These are phyloP conservation scores for Ormyrus nitidulus DNA, from an alignment of 2,888 invertebrate species.

Conservation along the genomic window DNA sequence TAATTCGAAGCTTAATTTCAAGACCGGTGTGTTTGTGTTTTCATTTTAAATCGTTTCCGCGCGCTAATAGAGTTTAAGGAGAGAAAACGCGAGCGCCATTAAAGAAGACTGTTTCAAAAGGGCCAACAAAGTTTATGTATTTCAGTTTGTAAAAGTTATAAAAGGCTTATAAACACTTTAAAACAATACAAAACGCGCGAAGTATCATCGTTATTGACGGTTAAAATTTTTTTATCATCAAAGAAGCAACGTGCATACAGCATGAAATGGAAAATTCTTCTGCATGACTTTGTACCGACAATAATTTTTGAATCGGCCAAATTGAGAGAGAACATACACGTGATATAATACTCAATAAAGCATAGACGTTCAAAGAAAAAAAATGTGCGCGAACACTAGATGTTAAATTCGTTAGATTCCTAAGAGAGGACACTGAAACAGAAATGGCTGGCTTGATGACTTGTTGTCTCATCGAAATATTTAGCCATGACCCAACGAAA, in stretches of 20 bases:
- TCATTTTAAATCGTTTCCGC: slow-evolving; percentile 1
- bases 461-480: slow-evolving; percentile 38
- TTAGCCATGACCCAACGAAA: slow-evolving; percentile 57
- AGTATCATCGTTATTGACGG: slow-evolving; percentile 4
- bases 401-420: slow-evolving; percentile 29
- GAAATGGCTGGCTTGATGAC: slow-evolving; percentile 56
- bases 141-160: slow-evolving; percentile 27
- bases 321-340: slow-evolving; percentile 47
- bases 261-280: slow-evolving; percentile 36
- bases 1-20: background rate
- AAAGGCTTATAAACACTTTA: slow-evolving; percentile 23
- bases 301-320: slow-evolving; percentile 57
- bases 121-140: slow-evolving; percentile 38
- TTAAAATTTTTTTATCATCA: slow-evolving; percentile 35
- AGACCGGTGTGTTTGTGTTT: slow-evolving; percentile 9
- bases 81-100: slow-evolving; percentile 10
- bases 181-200: slow-evolving; percentile 20
- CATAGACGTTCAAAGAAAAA: slow-evolving; percentile 30
- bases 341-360: slow-evolving; percentile 54
- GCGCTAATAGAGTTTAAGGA: slow-evolving; percentile 6
- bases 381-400: slow-evolving; percentile 14
- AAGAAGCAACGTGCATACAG: slow-evolving; percentile 10
- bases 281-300: slow-evolving; percentile 50
- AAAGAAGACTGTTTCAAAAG: slow-evolving; percentile 44
- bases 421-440: slow-evolving; percentile 28